phyloP scores from a whole-genome alignment of 2,797 vertebrate species.

The Scomberomorus guttatus region DNA sequence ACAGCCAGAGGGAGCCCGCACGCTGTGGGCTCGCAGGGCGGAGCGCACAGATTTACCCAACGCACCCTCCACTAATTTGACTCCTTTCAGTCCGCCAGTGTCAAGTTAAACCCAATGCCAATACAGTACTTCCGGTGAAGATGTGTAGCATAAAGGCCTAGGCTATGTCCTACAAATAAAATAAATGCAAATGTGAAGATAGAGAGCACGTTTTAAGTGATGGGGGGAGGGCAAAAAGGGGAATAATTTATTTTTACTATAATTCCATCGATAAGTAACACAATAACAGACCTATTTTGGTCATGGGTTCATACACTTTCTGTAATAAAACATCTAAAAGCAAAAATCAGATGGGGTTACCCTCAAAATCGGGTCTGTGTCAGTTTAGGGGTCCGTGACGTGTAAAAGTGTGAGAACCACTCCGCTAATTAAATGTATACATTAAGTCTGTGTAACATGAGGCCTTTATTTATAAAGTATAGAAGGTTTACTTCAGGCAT shows the following conservation, averaged over 20 bases:
- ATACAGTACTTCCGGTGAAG: conserved; percentile 3
- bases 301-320: too few species aligned
- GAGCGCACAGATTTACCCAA: conserved; percentile 60
- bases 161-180: too few species aligned
- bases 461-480: not conserved
- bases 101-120: conserved; percentile 29
- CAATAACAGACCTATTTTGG: too few species aligned
- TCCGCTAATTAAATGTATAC: not conserved
- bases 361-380: too few species aligned
- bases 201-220: not conserved
- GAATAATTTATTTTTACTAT: too few species aligned
- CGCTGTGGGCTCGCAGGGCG: conserved; percentile 59
- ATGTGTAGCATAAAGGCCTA: accelerated
- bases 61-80: conserved; percentile 54
- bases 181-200: not conserved
- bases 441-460: not conserved
- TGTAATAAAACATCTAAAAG: too few species aligned
- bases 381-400: too few species aligned
- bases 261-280: too few species aligned
- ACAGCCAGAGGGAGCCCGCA: conserved; percentile 82
- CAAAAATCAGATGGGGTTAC: too few species aligned
- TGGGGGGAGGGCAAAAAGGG: too few species aligned
- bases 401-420: too few species aligned
- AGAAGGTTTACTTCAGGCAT: too few species aligned
- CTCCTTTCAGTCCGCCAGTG: not conserved